phyloP scores from a whole-genome alignment of 2,888 invertebrate species.

The Spilarctia lutea region DNA sequence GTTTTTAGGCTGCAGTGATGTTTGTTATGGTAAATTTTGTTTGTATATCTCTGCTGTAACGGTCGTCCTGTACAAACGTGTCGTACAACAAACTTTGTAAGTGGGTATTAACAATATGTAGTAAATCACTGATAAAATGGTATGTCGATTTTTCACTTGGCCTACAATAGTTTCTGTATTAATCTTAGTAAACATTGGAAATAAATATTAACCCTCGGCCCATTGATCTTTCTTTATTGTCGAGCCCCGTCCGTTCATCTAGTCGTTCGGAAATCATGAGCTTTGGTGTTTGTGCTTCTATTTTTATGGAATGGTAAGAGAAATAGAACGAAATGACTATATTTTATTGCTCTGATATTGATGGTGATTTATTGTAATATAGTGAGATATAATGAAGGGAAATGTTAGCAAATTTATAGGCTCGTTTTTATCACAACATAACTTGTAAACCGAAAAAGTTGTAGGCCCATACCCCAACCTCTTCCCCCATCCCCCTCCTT shows the following conservation, averaged over 20 bases:
- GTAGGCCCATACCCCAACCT: too few species aligned
- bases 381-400: not conserved
- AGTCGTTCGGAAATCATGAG: slow-evolving; percentile 30
- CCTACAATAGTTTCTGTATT: slow-evolving; percentile 48
- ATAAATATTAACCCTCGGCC: slow-evolving; percentile 45
- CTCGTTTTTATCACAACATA: too few species aligned
- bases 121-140: slow-evolving; percentile 41
- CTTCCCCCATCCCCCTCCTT: too few species aligned
- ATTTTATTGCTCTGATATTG: slow-evolving; percentile 4
- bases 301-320: slow-evolving; percentile 27
- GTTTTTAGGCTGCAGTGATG: not conserved
- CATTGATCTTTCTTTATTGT: slow-evolving; percentile 46
- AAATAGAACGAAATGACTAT: slow-evolving; percentile 6
- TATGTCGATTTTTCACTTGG: slow-evolving; percentile 41
- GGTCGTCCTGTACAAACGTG: slow-evolving; percentile 22
- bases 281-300: slow-evolving; percentile 23
- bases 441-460: too few species aligned
- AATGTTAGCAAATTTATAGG: not conserved
- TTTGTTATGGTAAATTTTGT: slow-evolving; percentile 19
- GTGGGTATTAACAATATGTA: slow-evolving; percentile 32
- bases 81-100: slow-evolving; percentile 21
- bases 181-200: slow-evolving; percentile 41
- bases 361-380: not conserved
- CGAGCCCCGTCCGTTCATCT: slow-evolving; percentile 20
- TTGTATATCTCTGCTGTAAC: slow-evolving; percentile 18